Percentiles rank a stretch among this genome's conserved stretches.
Conservation (phyloP, 2,888 invertebrate genomes). For the Drosophila neonasuta region DNA sequence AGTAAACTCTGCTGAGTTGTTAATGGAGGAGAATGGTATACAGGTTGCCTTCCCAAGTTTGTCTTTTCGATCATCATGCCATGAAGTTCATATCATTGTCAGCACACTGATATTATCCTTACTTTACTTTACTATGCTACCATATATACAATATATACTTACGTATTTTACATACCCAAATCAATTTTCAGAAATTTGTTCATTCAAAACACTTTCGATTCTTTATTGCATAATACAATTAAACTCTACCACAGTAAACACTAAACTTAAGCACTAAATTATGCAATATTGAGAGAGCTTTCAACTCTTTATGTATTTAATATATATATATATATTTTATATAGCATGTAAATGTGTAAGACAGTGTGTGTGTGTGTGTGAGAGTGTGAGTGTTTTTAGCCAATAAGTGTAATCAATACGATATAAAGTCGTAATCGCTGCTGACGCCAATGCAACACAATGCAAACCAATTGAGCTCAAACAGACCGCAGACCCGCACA, state of each 20-base stretch:
- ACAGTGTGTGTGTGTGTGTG: conserved; percentile 27
- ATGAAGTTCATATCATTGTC: conserved; percentile 37
- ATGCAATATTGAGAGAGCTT: conserved; percentile 44
- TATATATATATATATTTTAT: conserved; percentile 14
- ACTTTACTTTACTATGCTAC: neutral
- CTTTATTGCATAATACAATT: conserved; percentile 41
- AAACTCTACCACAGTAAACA: conserved; percentile 78
- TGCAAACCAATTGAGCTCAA: conserved; percentile 55
- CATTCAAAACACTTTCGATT: conserved; percentile 46
- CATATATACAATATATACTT: conserved; percentile 5
- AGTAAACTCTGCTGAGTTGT: neutral
- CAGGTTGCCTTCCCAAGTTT: neutral
- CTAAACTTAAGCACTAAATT: conserved; percentile 61
- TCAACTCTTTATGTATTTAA: conserved; percentile 44
- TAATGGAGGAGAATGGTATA: neutral
- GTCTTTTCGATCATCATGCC: conserved; percentile 22
- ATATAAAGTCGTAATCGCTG: conserved; percentile 13
- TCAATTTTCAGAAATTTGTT: conserved; percentile 19
- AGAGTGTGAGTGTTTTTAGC: conserved; percentile 20
- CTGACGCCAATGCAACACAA: conserved; percentile 37
- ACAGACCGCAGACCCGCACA: conserved; percentile 46
- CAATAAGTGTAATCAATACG: conserved; percentile 53
- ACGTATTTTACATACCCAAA: conserved; percentile 5
- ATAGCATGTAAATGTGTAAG: conserved; percentile 7
- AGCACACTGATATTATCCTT: conserved; percentile 24